A percentile compares a stretch with the other conserved stretches of the same genome.
Evolutionary conservation across 2,797 vertebrate species (phyloP).

Genomic region (Anomalospiza imberbis): DNA sequence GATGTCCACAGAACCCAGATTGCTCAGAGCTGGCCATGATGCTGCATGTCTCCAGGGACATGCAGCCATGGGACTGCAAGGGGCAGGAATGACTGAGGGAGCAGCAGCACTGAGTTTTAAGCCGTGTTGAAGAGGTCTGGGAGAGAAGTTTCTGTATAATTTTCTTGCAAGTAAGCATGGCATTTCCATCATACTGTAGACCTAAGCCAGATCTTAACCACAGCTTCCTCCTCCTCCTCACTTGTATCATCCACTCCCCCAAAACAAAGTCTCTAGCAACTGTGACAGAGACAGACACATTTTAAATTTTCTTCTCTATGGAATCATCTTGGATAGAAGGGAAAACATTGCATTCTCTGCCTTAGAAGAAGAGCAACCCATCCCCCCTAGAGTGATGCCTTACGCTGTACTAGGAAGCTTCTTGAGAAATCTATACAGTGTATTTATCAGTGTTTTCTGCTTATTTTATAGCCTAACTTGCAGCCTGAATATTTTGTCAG

Average conservation of each 20-base stretch:
- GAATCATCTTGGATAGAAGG: neutral
- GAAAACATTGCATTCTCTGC: neutral
- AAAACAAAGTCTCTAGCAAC: neutral
- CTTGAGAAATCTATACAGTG: neutral
- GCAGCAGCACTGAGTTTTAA: neutral
- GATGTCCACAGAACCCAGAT: neutral
- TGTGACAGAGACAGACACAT: neutral
- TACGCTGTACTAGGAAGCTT: neutral
- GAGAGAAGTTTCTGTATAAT: neutral
- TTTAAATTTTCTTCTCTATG: neutral
- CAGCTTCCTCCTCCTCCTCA: neutral
- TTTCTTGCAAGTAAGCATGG: neutral
- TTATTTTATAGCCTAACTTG: conserved; percentile 11
- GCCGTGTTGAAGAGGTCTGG: neutral
- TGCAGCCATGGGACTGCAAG: neutral
- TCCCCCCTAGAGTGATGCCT: neutral
- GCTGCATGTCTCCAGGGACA: neutral
- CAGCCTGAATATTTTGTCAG: conserved; percentile 20
- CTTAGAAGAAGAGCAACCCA: neutral
- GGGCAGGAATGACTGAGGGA: neutral
- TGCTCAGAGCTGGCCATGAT: neutral
- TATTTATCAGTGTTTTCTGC: conserved; percentile 2
- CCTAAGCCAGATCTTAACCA: neutral
- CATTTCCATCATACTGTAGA: neutral
- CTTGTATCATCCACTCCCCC: neutral